Percentiles rank a stretch among this genome's conserved stretches.
Conservation (phyloP, 1,140 invertebrate genomes). For the Anoplolepis gracilipes region DNA sequence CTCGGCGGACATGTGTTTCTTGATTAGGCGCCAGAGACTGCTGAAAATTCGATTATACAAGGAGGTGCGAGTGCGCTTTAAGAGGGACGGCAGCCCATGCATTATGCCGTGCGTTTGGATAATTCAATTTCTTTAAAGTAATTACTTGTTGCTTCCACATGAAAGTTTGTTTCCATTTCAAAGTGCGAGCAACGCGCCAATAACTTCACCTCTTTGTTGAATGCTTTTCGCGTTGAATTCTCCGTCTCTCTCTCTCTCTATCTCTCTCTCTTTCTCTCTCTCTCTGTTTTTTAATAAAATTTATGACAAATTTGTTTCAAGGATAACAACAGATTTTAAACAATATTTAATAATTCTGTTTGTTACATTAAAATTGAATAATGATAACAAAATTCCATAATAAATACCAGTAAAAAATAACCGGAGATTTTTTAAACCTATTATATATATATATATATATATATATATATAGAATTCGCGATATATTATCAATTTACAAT, state of each 20-base stretch:
- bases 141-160: slow-evolving; percentile 74
- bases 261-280: neutral
- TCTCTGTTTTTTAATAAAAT: neutral
- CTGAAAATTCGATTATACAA: slow-evolving; percentile 64
- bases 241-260: neutral
- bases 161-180: slow-evolving; percentile 73
- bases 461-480: too few relatives aligned
- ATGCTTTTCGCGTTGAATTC: neutral
- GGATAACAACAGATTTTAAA: neutral
- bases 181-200: slow-evolving; percentile 49
- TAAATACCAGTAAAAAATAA: too few relatives aligned
- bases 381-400: too few relatives aligned
- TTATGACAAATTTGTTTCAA: neutral
- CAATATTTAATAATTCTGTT: neutral
- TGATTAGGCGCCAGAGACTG: slow-evolving; percentile 57
- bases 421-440: too few relatives aligned
- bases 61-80: slow-evolving; percentile 68
- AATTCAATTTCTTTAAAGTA: slow-evolving; percentile 75
- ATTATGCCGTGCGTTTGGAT: slow-evolving; percentile 65
- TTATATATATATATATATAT: too few relatives aligned
- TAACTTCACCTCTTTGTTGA: slow-evolving; percentile 38
- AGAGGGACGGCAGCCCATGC: slow-evolving; percentile 45
- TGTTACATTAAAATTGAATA: neutral
- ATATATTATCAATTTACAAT: too few relatives aligned
- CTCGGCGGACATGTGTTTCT: slow-evolving; percentile 46